These are phyloP conservation scores for Deilephila elpenor DNA, from an alignment of 2,888 invertebrate genomes.

Conservation along the genomic window DNA sequence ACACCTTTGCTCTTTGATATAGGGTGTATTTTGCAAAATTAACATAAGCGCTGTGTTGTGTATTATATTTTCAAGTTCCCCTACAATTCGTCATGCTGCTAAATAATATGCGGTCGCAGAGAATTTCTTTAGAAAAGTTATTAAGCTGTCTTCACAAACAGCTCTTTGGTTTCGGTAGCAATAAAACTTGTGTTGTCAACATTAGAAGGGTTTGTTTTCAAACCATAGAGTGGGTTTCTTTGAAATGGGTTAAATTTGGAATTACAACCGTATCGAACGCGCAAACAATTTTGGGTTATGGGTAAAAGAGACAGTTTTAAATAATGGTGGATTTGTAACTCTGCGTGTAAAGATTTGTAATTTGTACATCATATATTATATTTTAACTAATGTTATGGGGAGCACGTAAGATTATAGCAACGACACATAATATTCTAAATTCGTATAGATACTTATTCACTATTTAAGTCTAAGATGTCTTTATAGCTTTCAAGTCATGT, in stretches of 20 bases:
- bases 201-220: conserved; percentile 64
- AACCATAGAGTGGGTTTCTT: conserved; percentile 53
- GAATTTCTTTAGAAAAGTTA: conserved; percentile 56
- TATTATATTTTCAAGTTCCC: neutral
- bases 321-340: neutral
- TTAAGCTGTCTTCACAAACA: conserved; percentile 52
- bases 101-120: conserved; percentile 47
- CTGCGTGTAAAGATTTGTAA: neutral
- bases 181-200: conserved; percentile 67
- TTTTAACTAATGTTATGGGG: no score
- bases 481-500: no score
- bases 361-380: neutral
- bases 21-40: no score
- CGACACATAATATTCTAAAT: no score
- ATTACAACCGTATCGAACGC: conserved; percentile 11
- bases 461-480: no score
- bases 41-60: neutral
- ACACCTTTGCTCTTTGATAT: no score
- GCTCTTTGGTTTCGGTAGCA: conserved; percentile 70
- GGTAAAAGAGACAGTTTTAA: neutral
- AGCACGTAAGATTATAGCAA: no score
- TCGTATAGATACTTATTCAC: no score
- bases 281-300: conserved; percentile 5
- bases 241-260: conserved; percentile 49
- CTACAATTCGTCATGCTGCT: conserved; percentile 46